Base-by-base conservation (phyloP, 2,113 vertebrate genomes). In the Pedetes capensis region DNA sequence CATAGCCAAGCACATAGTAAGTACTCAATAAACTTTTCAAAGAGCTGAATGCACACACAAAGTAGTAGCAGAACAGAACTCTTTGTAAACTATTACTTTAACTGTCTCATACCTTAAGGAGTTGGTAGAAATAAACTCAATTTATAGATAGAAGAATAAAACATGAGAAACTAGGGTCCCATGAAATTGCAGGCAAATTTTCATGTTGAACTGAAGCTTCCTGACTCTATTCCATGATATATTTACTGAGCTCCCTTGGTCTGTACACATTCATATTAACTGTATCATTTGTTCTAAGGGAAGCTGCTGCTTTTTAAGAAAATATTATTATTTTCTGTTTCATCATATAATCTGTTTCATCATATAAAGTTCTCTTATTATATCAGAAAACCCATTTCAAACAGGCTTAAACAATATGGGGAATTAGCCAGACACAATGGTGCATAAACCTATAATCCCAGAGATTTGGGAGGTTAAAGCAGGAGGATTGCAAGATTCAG, bases 131-230 rank as follows among this genome's bases (percentile, higher is more conserved):
- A 59, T 32, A 84, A 12, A 63, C 18, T 84, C 14, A 34, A 37
- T 90, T 55, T 55, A 69, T 51, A 84, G 22, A 42, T 27, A 84
- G 55, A 93, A 87, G 12, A 91, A 75, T 71, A 89, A 91, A 78
- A n/a, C 39, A n/a, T 6, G 18, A 84, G 78, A 88, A 82, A 78
- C 3, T 44, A 47, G 63, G 10, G 18, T 0, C 39, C 47, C 39
- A 23, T 29, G 61, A 86, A 53, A 11, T 76, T 83, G 4, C 9
- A 44, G 44, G 55, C 29, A 79, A 79, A 63, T 72, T 68, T 86
- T 49, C 34, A 47, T 8, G 32, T 17, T 64, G 63, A 57, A 79
- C 59, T 66, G n/a, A 93, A 92, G 8, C 23, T 92, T 79, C 12
- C 68, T 27, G 20, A 71, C 27, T 82, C 8, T 59, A 32, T 51